These are phyloP conservation scores for Darevskia nairensis DNA, from an alignment of 2,797 vertebrate species.

Conservation along the genomic window DNA sequence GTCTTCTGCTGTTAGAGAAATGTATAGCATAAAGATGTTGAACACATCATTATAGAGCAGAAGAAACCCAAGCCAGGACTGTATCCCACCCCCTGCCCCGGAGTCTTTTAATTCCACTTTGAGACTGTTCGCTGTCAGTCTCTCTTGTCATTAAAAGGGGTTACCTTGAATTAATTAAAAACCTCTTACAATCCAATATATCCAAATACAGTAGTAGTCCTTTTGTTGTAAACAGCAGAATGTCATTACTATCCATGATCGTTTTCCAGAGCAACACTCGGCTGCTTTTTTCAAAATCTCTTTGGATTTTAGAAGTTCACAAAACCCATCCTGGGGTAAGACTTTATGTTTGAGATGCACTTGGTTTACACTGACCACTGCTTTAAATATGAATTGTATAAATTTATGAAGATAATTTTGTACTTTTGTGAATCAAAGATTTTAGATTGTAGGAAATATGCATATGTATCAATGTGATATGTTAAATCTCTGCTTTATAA, in stretches of 20 bases:
- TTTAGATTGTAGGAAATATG: conserved; percentile 3
- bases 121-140: background rate
- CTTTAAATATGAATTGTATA: background rate
- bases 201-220: background rate
- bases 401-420: background rate
- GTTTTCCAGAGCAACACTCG: background rate
- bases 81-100: background rate
- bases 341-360: background rate
- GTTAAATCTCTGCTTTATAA: background rate
- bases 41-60: background rate
- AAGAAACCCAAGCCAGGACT: background rate
- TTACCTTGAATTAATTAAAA: too few species aligned
- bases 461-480: background rate
- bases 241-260: background rate
- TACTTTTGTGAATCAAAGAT: conserved; percentile 12
- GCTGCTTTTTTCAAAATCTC: background rate
- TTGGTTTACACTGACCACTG: background rate
- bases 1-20: background rate
- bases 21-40: background rate
- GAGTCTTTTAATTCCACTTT: background rate
- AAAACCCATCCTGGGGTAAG: background rate
- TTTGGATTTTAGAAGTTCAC: background rate
- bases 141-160: too few species aligned
- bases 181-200: background rate
- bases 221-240: background rate